phyloP scores from a whole-genome alignment of 2,113 vertebrate species.

The Sturnus vulgaris region DNA sequence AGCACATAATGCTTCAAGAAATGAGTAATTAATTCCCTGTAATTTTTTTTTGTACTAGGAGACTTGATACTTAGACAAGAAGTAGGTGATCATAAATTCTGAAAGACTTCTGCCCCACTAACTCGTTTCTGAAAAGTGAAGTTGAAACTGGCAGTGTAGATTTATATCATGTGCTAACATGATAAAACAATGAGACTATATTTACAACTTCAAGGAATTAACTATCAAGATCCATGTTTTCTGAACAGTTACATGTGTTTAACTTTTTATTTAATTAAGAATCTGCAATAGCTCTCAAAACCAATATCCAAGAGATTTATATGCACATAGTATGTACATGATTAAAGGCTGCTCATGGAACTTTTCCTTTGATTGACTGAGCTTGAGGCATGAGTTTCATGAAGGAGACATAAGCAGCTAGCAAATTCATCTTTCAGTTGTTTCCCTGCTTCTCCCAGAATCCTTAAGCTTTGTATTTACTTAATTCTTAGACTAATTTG shows the following conservation, averaged over 20 bases:
- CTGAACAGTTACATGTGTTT: not conserved
- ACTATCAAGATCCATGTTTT: not conserved
- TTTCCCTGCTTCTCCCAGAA: not conserved
- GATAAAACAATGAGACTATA: not conserved
- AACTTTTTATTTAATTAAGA: not conserved
- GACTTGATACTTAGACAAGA: not conserved
- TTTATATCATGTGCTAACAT: not conserved
- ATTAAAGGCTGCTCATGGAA: not conserved
- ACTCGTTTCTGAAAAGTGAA: not conserved
- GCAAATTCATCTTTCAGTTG: not conserved
- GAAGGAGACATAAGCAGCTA: not conserved
- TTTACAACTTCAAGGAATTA: not conserved
- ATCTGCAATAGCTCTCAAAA: not conserved
- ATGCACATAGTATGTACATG: not conserved
- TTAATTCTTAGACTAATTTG: conserved; percentile 31
- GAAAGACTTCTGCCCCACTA: not conserved
- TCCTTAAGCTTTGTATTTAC: not conserved
- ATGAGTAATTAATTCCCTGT: not conserved
- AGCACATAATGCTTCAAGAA: not conserved
- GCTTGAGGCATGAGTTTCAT: not conserved
- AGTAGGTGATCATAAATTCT: not conserved
- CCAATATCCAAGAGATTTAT: not conserved
- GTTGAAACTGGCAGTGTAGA: not conserved
- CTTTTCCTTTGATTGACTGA: not conserved
- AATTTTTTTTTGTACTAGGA: not conserved